Base-by-base conservation (phyloP, 1,140 invertebrate species). In the Zaprionus kolodkinae region DNA sequence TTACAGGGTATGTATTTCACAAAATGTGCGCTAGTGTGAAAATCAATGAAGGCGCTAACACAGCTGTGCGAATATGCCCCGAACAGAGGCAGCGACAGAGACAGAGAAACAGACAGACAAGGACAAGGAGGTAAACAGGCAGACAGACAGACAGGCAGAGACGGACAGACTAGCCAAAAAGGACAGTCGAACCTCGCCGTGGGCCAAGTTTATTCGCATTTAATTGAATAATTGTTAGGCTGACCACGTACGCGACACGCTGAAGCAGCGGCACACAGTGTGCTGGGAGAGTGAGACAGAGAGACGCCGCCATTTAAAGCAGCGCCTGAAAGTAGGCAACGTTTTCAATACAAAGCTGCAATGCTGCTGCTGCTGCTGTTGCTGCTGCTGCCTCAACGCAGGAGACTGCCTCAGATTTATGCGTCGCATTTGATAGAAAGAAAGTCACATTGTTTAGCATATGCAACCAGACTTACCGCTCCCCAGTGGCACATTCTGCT, bases 211-310 rank as follows among this genome's bases (percentile, higher is more conserved):
- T 82, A 77, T 91, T 79, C 73, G 72, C 67, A 91, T 91, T 90
- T 91, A 91, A 91, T 91, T 91, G 86, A 91, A 90, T 91, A 91
- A 91, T 91, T 91, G 78, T 78, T 81, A 81, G 73, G 80, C 91
- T 73, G 68, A 64, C 78, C 78, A 87, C 84, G 84, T 88, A 77
- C 66, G 50, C 54, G 40, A 45, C 40, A 75, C 15, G 38, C 36
- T 56, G 33, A 17, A 40, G 15, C 15, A 40, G 15, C 15, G 38
- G 33, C 65, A 6, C 17, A 11, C n/a, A n/a, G 40, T 13, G 15
- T 54, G 45, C 55, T 21, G 6, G 13, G 11, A 43, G 21, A 1
- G 6, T 12, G 11, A 43, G 21, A 1, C 9, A 35, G 43, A 30
- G 57, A 38, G 27, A 36, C 15, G 21, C 52, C 25, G 2, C 38